phyloP scores from a whole-genome alignment of 1,140 invertebrate species.

The Babylonia areolata region DNA sequence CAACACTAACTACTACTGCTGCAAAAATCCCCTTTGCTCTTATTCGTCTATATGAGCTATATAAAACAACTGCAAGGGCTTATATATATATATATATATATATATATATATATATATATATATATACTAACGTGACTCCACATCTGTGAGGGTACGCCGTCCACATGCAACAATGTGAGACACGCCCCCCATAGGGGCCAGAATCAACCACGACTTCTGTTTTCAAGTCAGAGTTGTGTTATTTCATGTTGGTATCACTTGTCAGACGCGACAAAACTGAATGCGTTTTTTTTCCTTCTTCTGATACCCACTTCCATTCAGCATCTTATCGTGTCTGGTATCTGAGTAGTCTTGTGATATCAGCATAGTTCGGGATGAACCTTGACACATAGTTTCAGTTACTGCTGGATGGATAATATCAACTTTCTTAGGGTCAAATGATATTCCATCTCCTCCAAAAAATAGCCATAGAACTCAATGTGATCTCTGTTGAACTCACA shows the following conservation, averaged over 20 bases:
- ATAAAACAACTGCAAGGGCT: no score
- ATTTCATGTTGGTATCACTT: background rate
- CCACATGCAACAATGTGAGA: no score
- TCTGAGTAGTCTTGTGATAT: background rate
- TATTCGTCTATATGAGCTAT: no score
- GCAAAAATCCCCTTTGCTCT: no score
- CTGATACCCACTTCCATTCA: background rate
- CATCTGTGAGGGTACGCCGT: no score
- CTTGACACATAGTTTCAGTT: background rate
- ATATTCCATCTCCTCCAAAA: background rate
- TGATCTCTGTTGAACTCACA: slow-evolving; percentile 25
- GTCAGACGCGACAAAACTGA: background rate
- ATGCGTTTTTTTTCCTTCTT: background rate
- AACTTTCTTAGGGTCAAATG: background rate
- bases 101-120: no score
- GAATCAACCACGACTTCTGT: slow-evolving; percentile 12
- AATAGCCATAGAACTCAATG: background rate
- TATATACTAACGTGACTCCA: no score
- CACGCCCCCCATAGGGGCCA: background rate
- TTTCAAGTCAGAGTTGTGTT: background rate
- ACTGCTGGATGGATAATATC: background rate
- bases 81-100: no score
- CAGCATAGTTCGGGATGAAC: background rate
- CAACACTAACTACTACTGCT: no score
- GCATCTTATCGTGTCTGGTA: background rate